These are phyloP conservation scores for Prionailurus bengalensis DNA, from an alignment of 2,113 vertebrate species.

Conservation along the genomic window DNA sequence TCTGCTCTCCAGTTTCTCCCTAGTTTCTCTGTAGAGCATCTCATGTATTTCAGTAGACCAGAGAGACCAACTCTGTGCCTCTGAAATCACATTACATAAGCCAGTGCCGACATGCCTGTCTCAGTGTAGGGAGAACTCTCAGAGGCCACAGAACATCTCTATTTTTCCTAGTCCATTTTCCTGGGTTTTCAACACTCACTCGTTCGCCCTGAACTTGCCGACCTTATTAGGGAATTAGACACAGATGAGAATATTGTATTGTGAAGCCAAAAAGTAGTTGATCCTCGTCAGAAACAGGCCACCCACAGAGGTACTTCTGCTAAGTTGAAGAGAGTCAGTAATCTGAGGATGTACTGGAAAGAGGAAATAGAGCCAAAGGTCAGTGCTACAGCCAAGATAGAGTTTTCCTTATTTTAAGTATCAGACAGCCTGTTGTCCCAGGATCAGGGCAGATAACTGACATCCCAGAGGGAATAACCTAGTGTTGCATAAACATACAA, in stretches of 20 bases:
- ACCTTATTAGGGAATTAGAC: neutral
- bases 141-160: neutral
- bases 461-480: neutral
- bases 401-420: slow-evolving; percentile 12
- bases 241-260: slow-evolving; percentile 33
- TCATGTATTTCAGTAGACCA: neutral
- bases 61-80: neutral
- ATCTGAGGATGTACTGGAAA: neutral
- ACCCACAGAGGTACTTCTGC: neutral
- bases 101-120: neutral
- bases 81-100: neutral
- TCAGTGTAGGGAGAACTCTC: neutral
- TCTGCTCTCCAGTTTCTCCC: neutral
- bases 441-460: slow-evolving; percentile 34
- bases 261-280: slow-evolving; percentile 46
- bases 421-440: neutral
- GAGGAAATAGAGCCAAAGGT: neutral
- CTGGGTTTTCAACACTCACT: neutral
- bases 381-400: neutral
- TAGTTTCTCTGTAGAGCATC: neutral
- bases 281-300: slow-evolving; percentile 41
- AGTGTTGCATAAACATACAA: neutral
- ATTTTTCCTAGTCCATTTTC: slow-evolving; percentile 1
- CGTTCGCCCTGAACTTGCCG: neutral
- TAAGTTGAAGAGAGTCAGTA: slow-evolving; percentile 9